phyloP scores from a whole-genome alignment of 1,140 invertebrate species.

The Belonocnema kinseyi region DNA sequence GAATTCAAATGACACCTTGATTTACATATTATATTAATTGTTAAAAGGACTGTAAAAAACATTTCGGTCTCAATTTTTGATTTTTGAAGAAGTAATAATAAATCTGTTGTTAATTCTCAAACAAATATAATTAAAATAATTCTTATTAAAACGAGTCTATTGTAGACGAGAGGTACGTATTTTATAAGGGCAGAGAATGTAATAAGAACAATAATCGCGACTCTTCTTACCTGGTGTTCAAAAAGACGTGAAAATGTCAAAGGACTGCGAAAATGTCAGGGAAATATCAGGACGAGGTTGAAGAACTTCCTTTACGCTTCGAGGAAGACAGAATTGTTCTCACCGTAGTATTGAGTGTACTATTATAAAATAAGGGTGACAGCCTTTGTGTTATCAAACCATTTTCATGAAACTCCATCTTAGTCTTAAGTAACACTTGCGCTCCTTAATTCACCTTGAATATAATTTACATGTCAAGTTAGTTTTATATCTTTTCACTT shows the following conservation, averaged over 20 bases:
- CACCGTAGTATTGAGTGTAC: not conserved
- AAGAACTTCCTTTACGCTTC: constrained; percentile 10
- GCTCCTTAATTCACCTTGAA: not conserved
- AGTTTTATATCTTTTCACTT: not conserved
- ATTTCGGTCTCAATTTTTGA: too few species aligned
- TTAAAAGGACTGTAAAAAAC: too few species aligned
- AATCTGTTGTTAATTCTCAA: too few species aligned
- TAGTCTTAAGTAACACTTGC: not conserved
- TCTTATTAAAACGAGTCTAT: too few species aligned
- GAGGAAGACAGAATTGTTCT: constrained; percentile 2
- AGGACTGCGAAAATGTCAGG: constrained; percentile 13
- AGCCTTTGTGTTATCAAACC: not conserved
- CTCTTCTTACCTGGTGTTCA: constrained; percentile 4
- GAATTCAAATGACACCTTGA: too few species aligned
- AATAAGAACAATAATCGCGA: not conserved
- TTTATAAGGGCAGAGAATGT: not conserved
- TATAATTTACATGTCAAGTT: not conserved
- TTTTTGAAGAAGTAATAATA: too few species aligned
- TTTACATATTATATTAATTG: too few species aligned
- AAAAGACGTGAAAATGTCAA: constrained; percentile 18
- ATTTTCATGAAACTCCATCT: not conserved
- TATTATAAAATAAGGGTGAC: not conserved
- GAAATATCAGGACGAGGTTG: constrained; percentile 12
- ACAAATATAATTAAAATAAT: too few species aligned
- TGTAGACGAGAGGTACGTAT: not conserved